Evolutionary conservation across 2,888 invertebrate species (phyloP), one percentile per base, ranked within the genome.

Genomic region (Dasysyrphus tricinctus): DNA sequence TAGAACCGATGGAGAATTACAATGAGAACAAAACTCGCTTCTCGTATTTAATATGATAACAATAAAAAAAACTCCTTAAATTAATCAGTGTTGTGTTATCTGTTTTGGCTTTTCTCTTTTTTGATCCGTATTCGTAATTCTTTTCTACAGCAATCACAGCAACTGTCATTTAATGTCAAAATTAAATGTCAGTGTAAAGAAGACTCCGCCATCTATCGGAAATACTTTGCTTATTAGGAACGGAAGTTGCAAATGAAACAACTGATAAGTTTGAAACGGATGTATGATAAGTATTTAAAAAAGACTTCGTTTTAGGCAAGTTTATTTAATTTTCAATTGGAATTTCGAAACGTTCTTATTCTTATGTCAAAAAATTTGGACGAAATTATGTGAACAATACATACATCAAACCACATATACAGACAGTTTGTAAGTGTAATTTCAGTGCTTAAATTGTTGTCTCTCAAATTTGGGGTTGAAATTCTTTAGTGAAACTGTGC

Each of bases 81-180:
- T 14, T 29, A 29, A 44, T 63, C 11, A 14, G 39, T 65, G 39
- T 51, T 63, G 39, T 65, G 39, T 51, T 63, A 65, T 79, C 14
- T 19, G 24, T 54, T 54, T 77, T 8, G 24, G 24, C 42, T 12
- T 34, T 24, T 12, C 2, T 8, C 29, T 11, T 54, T 51, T 24
- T 12, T 0, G 0, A 47, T 42, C 34, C 32, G 32, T 32, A 3
- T 14, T 63, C 9, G 37, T 39, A 47, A 5, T 65, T 47, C 11
- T 42, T 9, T 24, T 24, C 5, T 12, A n/a, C 32, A 11, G 9
- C n/a, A 32, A 5, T 11, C 37, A 37, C 16, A 37, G 37, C 16
- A 59, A 59, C 14, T 67, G 56, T 37, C 67, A 70, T 5, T 12
- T 24, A 24, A 24, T 78, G 61, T 70, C 78, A 78, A 61, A 34